Percentiles rank a stretch among this genome's conserved stretches.
These are phyloP conservation scores for Sphecodes monilicornis DNA, from an alignment of 2,888 invertebrate genomes.

Conservation along the genomic window DNA sequence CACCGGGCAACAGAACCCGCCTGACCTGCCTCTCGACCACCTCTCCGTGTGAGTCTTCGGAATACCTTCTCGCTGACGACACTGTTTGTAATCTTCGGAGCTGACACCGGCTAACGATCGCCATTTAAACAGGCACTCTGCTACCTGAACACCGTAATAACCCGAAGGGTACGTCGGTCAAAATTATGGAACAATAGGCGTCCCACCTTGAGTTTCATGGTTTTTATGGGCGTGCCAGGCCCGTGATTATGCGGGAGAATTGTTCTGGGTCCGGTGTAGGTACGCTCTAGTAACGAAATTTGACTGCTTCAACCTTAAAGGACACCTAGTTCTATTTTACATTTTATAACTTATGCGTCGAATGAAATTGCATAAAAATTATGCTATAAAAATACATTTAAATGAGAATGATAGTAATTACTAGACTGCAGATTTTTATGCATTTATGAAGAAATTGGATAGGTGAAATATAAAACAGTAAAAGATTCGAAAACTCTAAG, in stretches of 20 bases:
- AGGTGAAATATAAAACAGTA: too few species aligned
- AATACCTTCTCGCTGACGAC: slow-evolving; percentile 52
- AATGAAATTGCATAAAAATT: not conserved
- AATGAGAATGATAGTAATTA: not conserved
- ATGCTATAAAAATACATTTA: not conserved
- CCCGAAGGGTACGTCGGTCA: slow-evolving; percentile 18
- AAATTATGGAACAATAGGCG: slow-evolving; percentile 38
- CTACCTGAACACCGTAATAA: slow-evolving; percentile 46
- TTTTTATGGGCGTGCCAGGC: slow-evolving; percentile 17
- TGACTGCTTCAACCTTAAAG: not conserved
- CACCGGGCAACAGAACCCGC: slow-evolving; percentile 21
- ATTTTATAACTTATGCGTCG: not conserved
- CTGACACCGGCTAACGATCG: slow-evolving; percentile 39
- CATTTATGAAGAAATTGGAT: too few species aligned
- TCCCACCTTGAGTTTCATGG: slow-evolving; percentile 7
- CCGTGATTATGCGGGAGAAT: slow-evolving; percentile 31
- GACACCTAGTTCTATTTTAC: not conserved
- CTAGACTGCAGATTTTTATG: too few species aligned
- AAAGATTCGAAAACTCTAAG: too few species aligned
- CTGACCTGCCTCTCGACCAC: slow-evolving; percentile 22
- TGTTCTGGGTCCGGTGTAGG: not conserved
- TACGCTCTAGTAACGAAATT: not conserved
- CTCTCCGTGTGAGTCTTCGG: slow-evolving; percentile 4
- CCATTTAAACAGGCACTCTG: slow-evolving; percentile 20
- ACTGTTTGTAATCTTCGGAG: slow-evolving; percentile 44